Percentiles rank a stretch among this genome's conserved stretches.
phyloP scores from a whole-genome alignment of 2,113 vertebrate species.

The Serilophus lunatus region DNA sequence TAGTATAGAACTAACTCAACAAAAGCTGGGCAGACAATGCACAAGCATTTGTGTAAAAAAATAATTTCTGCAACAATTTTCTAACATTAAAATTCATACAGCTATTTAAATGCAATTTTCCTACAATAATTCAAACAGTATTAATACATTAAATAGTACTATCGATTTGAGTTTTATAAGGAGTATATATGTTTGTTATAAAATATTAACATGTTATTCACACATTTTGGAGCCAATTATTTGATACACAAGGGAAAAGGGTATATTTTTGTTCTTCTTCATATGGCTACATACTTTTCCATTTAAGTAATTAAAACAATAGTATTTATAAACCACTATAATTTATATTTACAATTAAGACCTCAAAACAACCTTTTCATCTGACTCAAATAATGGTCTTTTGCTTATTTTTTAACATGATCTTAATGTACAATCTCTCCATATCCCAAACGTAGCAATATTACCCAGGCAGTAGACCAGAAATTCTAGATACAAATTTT shows the following conservation, averaged over 20 bases:
- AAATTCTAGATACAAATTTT: background rate
- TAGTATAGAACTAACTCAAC: background rate
- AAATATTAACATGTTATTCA: background rate
- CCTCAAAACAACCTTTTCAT: background rate
- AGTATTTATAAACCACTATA: background rate
- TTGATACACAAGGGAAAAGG: background rate
- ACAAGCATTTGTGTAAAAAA: background rate
- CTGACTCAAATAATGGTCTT: background rate
- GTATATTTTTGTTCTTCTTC: background rate
- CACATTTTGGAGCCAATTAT: background rate
- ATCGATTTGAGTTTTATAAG: background rate
- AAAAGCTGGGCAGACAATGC: background rate
- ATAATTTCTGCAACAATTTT: background rate
- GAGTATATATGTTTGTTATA: background rate
- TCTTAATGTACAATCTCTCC: rapidly evolving
- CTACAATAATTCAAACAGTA: background rate
- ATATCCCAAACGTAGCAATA: background rate
- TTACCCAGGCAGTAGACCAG: background rate
- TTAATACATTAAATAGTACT: background rate
- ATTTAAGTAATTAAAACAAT: background rate
- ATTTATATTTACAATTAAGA: background rate
- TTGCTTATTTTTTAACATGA: background rate
- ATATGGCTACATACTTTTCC: background rate
- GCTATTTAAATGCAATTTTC: background rate
- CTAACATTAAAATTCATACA: background rate